These are phyloP conservation scores for Diplodus sargus DNA, from an alignment of 2,797 vertebrate genomes.

Conservation along the genomic window DNA sequence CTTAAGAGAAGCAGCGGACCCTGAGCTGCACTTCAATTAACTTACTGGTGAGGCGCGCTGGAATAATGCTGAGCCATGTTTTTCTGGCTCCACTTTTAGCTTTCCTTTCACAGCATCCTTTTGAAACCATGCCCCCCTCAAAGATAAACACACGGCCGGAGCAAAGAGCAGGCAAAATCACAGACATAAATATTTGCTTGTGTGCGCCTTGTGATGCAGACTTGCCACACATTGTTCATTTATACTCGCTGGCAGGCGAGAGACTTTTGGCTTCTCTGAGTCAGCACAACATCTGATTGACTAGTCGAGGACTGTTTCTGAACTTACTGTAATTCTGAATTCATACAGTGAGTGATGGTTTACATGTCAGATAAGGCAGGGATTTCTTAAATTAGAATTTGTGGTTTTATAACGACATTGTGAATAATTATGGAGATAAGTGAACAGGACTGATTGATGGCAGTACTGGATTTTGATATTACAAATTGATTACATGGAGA, in stretches of 20 bases:
- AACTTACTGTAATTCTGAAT: neutral
- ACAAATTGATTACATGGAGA: no score
- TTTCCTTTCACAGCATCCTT: constrained; percentile 22
- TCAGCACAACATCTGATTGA: neutral
- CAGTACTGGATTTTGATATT: neutral
- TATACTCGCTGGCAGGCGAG: constrained; percentile 8
- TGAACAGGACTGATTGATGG: neutral
- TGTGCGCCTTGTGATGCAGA: constrained; percentile 15
- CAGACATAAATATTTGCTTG: constrained; percentile 40
- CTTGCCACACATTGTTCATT: constrained; percentile 19
- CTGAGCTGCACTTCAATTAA: constrained; percentile 49
- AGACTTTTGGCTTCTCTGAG: neutral
- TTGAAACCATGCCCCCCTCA: neutral
- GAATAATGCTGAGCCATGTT: constrained; percentile 52
- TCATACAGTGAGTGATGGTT: neutral
- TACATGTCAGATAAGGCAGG: neutral
- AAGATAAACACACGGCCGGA: constrained; percentile 22
- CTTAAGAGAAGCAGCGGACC: constrained; percentile 39
- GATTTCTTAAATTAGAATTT: neutral
- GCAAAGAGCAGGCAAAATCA: constrained; percentile 30
- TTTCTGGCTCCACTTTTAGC: constrained; percentile 37
- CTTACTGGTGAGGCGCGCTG: constrained; percentile 22
- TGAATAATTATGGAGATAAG: neutral
- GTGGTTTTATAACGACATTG: neutral
- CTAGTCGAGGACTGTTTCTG: neutral